Percentiles rank a stretch among this genome's conserved stretches.
These are phyloP conservation scores for Theretra japonica DNA, from an alignment of 2,888 invertebrate species.

Conservation along the genomic window DNA sequence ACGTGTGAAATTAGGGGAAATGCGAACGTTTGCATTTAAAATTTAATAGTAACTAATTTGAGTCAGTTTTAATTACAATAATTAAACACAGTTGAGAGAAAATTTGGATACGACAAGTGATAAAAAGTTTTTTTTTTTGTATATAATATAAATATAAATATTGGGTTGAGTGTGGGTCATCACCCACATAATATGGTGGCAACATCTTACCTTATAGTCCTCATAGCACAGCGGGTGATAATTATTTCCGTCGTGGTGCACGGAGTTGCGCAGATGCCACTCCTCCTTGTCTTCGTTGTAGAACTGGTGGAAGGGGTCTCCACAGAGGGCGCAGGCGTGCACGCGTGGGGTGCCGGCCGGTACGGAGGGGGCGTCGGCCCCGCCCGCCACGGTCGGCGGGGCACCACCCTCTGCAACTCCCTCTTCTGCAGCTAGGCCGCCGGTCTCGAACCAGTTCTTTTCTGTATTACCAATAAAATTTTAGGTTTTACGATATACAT, in stretches of 20 bases:
- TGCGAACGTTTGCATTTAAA: too few species aligned
- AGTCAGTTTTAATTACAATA: too few species aligned
- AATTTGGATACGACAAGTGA: too few species aligned
- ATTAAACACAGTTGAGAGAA: too few species aligned
- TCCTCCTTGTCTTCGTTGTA: conserved; percentile 99
- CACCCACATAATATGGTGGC: too few species aligned
- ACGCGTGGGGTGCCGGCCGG: conserved; percentile 88
- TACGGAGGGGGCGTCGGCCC: conserved; percentile 87
- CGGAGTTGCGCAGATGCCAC: conserved; percentile 96
- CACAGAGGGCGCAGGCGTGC: conserved; percentile 94
- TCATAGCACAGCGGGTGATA: conserved; percentile 97
- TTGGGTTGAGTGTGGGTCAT: too few species aligned
- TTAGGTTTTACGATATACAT: too few species aligned
- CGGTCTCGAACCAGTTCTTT: conserved; percentile 94
- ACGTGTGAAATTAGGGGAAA: neutral
- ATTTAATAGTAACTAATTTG: too few species aligned
- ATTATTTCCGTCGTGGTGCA: conserved; percentile 89
- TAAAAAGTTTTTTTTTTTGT: too few species aligned
- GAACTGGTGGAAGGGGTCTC: conserved; percentile 96
- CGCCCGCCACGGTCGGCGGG: conserved; percentile 56
- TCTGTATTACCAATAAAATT: conserved; percentile 85
- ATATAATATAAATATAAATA: too few species aligned
- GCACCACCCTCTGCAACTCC: conserved; percentile 50
- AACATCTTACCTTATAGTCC: conserved; percentile 94
- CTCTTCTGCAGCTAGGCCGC: conserved; percentile 72